Base-by-base conservation (phyloP, 2,888 invertebrate species). In the Mesorhabditis spiculigera region DNA sequence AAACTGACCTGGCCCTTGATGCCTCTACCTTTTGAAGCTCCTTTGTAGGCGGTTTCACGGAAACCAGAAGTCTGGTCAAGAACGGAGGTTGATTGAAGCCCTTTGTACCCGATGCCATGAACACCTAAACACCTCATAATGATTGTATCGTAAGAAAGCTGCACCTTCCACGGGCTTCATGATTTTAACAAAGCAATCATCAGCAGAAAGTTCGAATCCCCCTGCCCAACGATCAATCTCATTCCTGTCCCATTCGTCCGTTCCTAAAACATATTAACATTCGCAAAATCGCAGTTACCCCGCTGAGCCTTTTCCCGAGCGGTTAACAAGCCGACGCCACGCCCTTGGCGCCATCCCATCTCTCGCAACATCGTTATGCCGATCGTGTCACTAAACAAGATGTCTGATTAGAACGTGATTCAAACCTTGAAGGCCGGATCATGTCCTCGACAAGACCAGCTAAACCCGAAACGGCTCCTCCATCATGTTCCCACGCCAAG, bases 331-430 rank as follows among this genome's bases (percentile, higher is more conserved):
- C 93, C 93, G 0, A 92, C 88, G 1, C 94, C 94, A 87, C 94
- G 93, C 0, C 94, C 94, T 4, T 91, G 91, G 79, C 91, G 91
- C 93, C 96, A 95, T 0, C 96, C 96, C 92, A 97, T 93, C 77
- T 91, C 91, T 69, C 91, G 91, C 58, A 98, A 88, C 83, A 98
- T 90, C 73, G 90, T 89, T 63, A 94, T 91, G 0, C 96, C 96
- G 6, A 94, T 91, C 0, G 95, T 93, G 86, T 94, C 92, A 77
- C 93, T 93, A 28, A 67, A 4, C 6, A 42, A 8, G 10, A 44
- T 43, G 16, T n/a, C 8, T 67, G 44, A 45, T 67, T 16, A 44
- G n/a, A 67, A 45, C 41, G 16, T 41, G 44, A 63, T 8, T 44
- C 28, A 42, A 16, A 82, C 82, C 74, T 77, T 13, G 80, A 77